Conservation (phyloP, 1,140 invertebrate species). For the Drosophila rhopaloa region DNA sequence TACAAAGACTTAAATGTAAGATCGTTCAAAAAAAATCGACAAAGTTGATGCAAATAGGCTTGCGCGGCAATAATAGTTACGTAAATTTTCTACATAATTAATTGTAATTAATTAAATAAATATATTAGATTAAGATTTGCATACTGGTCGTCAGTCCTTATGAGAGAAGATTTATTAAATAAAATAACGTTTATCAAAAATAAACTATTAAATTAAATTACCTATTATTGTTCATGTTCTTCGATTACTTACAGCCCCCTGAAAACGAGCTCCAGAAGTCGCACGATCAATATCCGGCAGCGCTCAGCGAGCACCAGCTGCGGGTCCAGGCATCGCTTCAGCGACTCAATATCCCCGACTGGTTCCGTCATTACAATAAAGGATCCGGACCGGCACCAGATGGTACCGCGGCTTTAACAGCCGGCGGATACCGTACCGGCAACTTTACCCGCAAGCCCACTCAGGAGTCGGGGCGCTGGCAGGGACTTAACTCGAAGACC, state of each 20-base stretch:
- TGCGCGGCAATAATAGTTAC: no score
- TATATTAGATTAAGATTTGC: no score
- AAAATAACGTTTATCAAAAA: no score
- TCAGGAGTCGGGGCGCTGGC: conserved; percentile 90
- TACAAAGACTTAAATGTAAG: no score
- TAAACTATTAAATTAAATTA: background rate
- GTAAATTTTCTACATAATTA: no score
- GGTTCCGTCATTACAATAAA: conserved; percentile 87
- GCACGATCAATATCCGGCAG: conserved; percentile 86
- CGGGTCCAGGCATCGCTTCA: conserved; percentile 96
- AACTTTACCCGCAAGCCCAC: conserved; percentile 87
- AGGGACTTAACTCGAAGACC: conserved; percentile 90
- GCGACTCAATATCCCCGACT: conserved; percentile 96
- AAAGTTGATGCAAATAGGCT: no score
- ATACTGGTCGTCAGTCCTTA: no score
- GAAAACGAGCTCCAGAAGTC: conserved; percentile 95
- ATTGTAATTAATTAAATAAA: no score
- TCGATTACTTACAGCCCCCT: conserved; percentile 89
- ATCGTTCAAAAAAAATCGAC: no score
- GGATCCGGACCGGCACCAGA: conserved; percentile 83
- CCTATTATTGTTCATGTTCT: conserved; percentile 49
- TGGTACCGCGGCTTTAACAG: conserved; percentile 43
- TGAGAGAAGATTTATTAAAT: no score
- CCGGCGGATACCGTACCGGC: conserved; percentile 70
- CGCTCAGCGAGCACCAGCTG: conserved; percentile 95